phyloP scores from a whole-genome alignment of 2,797 vertebrate species.

The Triplophysa bombifrons region DNA sequence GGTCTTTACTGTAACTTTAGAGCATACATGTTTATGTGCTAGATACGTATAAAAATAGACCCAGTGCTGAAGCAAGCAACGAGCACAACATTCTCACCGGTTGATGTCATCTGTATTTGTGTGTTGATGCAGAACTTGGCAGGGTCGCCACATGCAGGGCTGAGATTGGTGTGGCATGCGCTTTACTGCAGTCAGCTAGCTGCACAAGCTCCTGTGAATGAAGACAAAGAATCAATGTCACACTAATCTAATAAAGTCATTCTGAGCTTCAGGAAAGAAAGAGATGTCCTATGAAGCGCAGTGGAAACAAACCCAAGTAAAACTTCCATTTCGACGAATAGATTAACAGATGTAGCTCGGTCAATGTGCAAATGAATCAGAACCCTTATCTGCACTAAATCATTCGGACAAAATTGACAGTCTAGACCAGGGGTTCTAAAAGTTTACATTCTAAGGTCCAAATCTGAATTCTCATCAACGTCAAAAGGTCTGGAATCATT shows the following conservation, averaged over 20 bases:
- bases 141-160: slow-evolving; percentile 23
- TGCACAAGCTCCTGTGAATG: slow-evolving; percentile 14
- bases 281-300: slow-evolving; percentile 8
- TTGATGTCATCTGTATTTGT: slow-evolving; percentile 28
- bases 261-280: slow-evolving; percentile 8
- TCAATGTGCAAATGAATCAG: not conserved
- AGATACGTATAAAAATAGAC: slow-evolving; percentile 1
- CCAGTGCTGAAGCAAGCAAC: slow-evolving; percentile 19
- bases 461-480: no score
- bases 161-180: slow-evolving; percentile 21
- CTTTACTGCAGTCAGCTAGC: slow-evolving; percentile 31
- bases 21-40: not conserved
- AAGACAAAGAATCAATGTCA: slow-evolving; percentile 35
- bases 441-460: no score
- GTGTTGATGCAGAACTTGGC: slow-evolving; percentile 36
- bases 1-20: not conserved
- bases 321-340: not conserved
- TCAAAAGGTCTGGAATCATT: no score
- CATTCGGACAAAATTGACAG: not conserved
- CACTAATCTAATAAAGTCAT: slow-evolving; percentile 15
- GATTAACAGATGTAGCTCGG: not conserved
- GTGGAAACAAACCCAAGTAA: not conserved
- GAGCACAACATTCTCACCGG: slow-evolving; percentile 9
- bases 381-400: not conserved
- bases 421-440: not conserved